Evolutionary conservation across 2,113 vertebrate genomes (phyloP).

Genomic region (Archocentrus centrarchus): DNA sequence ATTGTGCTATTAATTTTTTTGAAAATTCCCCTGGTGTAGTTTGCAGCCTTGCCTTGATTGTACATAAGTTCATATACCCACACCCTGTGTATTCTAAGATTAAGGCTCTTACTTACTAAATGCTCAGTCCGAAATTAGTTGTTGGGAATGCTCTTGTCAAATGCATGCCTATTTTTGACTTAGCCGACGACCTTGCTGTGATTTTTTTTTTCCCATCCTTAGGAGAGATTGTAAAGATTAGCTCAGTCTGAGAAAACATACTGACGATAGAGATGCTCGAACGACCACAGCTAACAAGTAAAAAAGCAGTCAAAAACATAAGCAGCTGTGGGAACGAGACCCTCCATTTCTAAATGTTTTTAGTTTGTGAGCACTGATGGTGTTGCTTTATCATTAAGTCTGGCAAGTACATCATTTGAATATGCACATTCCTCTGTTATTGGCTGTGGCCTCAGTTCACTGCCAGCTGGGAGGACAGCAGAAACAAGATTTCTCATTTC

Average conservation of each 20-base stretch:
- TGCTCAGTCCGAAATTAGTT: neutral
- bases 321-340: neutral
- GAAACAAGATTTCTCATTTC: conserved; percentile 24
- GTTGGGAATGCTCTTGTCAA: neutral
- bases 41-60: neutral
- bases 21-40: no score
- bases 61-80: neutral
- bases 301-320: neutral
- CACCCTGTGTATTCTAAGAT: neutral
- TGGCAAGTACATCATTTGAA: conserved; percentile 31
- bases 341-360: conserved; percentile 25
- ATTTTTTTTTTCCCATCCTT: neutral
- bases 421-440: conserved; percentile 25
- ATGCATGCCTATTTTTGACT: neutral
- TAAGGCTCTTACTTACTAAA: neutral
- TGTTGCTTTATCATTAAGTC: conserved; percentile 15
- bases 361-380: neutral
- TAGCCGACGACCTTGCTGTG: neutral
- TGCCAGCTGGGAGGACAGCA: conserved; percentile 2
- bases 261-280: neutral
- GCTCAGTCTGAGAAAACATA: neutral
- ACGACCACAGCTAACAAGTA: neutral
- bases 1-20: no score
- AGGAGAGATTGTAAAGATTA: no score
- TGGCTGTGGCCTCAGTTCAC: neutral